Percentiles rank a stretch among this genome's conserved stretches.
These are phyloP conservation scores for Leptinotarsa juncta DNA, from an alignment of 2,888 invertebrate genomes.

Conservation along the genomic window DNA sequence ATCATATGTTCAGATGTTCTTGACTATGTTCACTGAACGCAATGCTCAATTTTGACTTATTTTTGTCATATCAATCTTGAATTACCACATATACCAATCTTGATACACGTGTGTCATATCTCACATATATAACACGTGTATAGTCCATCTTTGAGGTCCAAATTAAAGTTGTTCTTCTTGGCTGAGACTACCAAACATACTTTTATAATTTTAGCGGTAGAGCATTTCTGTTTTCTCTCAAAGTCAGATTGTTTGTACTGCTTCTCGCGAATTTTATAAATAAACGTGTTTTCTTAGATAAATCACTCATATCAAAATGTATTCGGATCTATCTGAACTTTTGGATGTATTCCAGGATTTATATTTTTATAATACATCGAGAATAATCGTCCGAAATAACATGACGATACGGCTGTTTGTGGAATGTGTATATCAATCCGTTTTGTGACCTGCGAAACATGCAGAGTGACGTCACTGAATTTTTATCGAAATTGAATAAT, in stretches of 20 bases:
- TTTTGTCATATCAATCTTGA: too few species aligned
- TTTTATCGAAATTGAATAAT: not conserved
- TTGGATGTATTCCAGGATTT: slow-evolving; percentile 31
- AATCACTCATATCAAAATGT: slow-evolving; percentile 11
- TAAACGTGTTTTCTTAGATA: slow-evolving; percentile 19
- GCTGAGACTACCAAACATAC: not conserved
- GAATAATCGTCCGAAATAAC: slow-evolving; percentile 30
- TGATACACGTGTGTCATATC: too few species aligned
- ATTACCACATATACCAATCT: too few species aligned
- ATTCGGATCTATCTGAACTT: slow-evolving; percentile 19
- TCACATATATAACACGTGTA: not conserved
- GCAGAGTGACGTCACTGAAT: not conserved
- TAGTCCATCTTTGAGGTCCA: not conserved
- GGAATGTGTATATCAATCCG: slow-evolving; percentile 13
- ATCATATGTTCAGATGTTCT: too few species aligned
- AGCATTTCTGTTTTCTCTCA: not conserved
- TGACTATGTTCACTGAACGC: too few species aligned
- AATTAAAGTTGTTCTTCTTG: not conserved
- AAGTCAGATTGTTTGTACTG: not conserved
- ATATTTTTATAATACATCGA: slow-evolving; percentile 27
- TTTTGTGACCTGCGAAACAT: slow-evolving; percentile 6
- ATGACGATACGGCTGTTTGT: slow-evolving; percentile 8
- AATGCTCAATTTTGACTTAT: too few species aligned
- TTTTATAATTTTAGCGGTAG: not conserved
- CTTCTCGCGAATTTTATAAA: slow-evolving; percentile 15